Percentiles rank a stretch among this genome's conserved stretches.
Conservation (phyloP, 2,888 invertebrate species). For the Heliconius ethilla region DNA sequence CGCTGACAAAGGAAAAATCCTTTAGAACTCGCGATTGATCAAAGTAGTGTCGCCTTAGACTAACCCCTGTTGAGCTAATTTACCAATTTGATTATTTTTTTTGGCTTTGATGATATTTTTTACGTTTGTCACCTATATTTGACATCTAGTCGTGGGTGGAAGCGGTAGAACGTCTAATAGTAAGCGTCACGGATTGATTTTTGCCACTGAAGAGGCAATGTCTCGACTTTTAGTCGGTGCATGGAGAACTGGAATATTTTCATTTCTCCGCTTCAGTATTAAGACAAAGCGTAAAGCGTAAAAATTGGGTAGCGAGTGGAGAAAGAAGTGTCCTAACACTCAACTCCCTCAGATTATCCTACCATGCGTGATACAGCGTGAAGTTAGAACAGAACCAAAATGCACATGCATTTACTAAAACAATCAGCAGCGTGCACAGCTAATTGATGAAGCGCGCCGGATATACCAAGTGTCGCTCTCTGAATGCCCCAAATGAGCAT, state of each 20-base stretch:
- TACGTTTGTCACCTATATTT: background rate
- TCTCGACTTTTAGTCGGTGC: too few species aligned
- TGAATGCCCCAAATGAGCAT: slow-evolving; percentile 72
- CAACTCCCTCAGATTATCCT: background rate
- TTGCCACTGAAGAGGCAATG: too few species aligned
- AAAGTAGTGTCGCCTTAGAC: slow-evolving; percentile 71
- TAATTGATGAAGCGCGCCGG: slow-evolving; percentile 68
- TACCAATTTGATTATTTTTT: slow-evolving; percentile 3
- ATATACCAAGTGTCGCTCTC: slow-evolving; percentile 66
- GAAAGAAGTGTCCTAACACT: background rate
- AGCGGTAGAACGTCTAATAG: too few species aligned
- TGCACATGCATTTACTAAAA: slow-evolving; percentile 14
- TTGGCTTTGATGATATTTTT: background rate
- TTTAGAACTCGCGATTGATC: slow-evolving; percentile 72
- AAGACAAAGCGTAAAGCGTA: too few species aligned
- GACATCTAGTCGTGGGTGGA: background rate
- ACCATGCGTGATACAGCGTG: background rate
- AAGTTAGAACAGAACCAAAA: background rate
- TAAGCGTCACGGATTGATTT: too few species aligned
- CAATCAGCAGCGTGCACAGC: slow-evolving; percentile 47
- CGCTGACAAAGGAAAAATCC: slow-evolving; percentile 79
- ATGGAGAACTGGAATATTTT: background rate
- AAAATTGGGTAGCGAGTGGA: background rate
- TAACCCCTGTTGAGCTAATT: slow-evolving; percentile 75
- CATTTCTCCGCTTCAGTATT: background rate